Base-by-base conservation (phyloP, 2,113 vertebrate genomes). In the Bos javanicus region DNA sequence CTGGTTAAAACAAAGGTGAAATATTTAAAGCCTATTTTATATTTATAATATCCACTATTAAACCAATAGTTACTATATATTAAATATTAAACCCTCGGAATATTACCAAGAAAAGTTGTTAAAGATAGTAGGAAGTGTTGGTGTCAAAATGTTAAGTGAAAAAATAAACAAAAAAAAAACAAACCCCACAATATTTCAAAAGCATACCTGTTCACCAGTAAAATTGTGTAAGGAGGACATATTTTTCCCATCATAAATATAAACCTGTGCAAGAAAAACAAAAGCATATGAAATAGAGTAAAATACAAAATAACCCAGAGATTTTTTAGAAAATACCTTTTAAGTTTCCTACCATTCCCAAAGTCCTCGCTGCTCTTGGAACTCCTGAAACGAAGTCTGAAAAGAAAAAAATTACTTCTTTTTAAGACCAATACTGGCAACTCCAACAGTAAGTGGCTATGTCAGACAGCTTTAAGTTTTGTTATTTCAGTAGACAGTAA, bases 371-470 rank as follows among this genome's bases (percentile, higher is more conserved):
- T 71, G 99, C 99, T 96, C 99, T 99, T n/a, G 99, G 99, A 2
- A 99, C 99, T 82, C 99, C 99, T 5, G 99, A 99, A 50, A 99
- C 99, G 64, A 99, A 99, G 98, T 99, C 99, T 99, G 93, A 95
- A 97, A 98, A 64, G 12, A 74, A 10, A 98, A 95, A 82, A 78
- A 59, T 90, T 48, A 91, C 25, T 91, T 16, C 83, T 92, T 54
- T 96, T 88, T 52, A 96, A 94, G 86, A 97, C 9, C 83, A 97
- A 67, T 15, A 59, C 0, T 64, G 46, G 52, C 91, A 84, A 91
- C 3, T 71, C 28, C 16, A 87, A 39, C 15, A 33, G 3, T 19
- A 82, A 50, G 67, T 21, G 2, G 28, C 19, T 80, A 59, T 39
- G 3, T 48, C 43, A 84, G 33, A 52, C 39, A 90, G 36, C 21